Evolutionary conservation across 2,888 invertebrate species (phyloP), one percentile per base, ranked within the genome.

Genomic region (Diplazon laetatorius): DNA sequence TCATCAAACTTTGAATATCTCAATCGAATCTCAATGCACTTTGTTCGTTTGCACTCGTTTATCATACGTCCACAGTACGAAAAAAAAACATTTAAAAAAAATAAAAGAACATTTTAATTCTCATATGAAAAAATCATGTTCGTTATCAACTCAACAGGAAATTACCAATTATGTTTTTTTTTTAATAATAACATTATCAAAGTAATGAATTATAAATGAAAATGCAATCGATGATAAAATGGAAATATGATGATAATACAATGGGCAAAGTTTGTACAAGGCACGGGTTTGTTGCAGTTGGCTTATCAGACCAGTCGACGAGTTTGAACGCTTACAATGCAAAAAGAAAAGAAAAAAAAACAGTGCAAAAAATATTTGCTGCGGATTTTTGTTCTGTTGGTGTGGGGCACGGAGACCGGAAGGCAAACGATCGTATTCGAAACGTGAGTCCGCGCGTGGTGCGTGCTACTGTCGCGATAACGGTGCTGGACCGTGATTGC

Each of bases 231-330:
- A 18, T 14, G 6, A 10, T 8, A n/a, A 22, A 16, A 25, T 50
- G 10, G 10, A 42, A 12, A 42, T 10, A 12, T 42, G 30, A 42
- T 42, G 10, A 42, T 42, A 42, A 42, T 8, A 57, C 1, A 37
- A 18, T 18, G 37, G 14, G 30, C 14, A 8, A 30, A 8, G n/a
- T n/a, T 10, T 30, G 2, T 3, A 25, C 30, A n/a, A 25, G 1
- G 16, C 14, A 9, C 14, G 35, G 22, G 30, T 35, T 35, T 16
- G 52, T 22, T 25, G 65, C 65, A 42, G 35, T 66, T 22, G n/a
- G 50, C 50, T 65, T 52, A 52, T 65, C 65, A 50, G 25, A 12
- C 35, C 39, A 8, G 16, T 37, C 48, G 18, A n/a, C 35, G 14
- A 10, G 8, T 18, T 14, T 12, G 2, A 10, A 9, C 35, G 18